Conservation (phyloP, 2,888 invertebrate genomes). For the Geophilus truncorum region DNA sequence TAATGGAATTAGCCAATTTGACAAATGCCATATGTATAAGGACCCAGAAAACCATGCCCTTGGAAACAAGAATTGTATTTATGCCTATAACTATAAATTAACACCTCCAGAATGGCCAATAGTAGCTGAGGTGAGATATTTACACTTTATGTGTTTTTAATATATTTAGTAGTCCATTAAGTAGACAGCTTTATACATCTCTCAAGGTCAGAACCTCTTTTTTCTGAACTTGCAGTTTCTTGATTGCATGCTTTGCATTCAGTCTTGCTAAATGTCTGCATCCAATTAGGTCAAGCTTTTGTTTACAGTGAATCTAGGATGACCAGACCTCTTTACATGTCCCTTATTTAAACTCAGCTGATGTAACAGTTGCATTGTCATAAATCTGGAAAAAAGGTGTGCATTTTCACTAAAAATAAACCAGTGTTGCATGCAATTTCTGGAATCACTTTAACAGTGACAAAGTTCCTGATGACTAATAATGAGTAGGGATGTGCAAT, state of each 20-base stretch:
- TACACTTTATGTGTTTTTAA: background rate
- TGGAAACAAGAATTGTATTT: constrained; percentile 38
- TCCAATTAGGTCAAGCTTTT: no score
- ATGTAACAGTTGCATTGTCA: no score
- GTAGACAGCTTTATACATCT: background rate
- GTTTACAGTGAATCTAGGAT: no score
- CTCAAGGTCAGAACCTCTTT: background rate
- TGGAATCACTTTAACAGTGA: no score
- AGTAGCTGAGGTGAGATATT: constrained; percentile 40
- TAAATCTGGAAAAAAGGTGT: no score
- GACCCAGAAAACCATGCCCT: constrained; percentile 36
- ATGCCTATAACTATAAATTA: constrained; percentile 41
- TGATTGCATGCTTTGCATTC: background rate
- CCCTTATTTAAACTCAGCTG: no score
- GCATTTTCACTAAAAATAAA: no score
- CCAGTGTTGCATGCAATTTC: no score
- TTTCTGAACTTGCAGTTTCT: background rate
- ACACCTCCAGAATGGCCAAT: constrained; percentile 40
- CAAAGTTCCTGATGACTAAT: no score
- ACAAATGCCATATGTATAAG: constrained; percentile 36
- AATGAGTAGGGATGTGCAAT: no score
- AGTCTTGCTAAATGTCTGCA: no score
- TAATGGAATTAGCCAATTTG: constrained; percentile 31
- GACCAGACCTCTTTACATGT: no score
- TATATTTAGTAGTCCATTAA: background rate